These are phyloP conservation scores for Orthosia gothica DNA, from an alignment of 2,888 invertebrate species.

Conservation along the genomic window DNA sequence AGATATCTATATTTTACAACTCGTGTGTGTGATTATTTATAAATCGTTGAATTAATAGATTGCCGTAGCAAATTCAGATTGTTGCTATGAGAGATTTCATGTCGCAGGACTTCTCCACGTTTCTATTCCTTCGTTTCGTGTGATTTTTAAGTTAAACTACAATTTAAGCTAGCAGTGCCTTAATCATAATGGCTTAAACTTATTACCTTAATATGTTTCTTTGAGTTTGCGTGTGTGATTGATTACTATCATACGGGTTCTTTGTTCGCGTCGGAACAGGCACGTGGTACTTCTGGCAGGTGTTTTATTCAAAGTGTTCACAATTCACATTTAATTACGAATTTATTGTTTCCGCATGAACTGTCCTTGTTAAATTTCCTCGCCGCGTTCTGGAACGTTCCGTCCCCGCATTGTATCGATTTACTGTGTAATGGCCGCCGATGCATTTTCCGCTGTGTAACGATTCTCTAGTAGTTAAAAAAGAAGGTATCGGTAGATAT, in stretches of 20 bases:
- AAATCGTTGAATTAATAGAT: background rate
- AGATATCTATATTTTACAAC: slow-evolving; percentile 7
- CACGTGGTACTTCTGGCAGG: slow-evolving; percentile 52
- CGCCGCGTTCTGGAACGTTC: slow-evolving; percentile 80
- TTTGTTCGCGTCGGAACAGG: slow-evolving; percentile 43
- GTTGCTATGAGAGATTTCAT: background rate
- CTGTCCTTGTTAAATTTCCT: background rate
- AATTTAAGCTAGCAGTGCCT: background rate
- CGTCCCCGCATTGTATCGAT: slow-evolving; percentile 74
- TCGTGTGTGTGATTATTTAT: slow-evolving; percentile 6
- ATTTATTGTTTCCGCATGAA: background rate
- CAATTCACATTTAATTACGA: background rate
- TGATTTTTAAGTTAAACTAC: slow-evolving; percentile 4
- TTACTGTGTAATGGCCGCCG: slow-evolving; percentile 78
- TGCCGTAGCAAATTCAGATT: slow-evolving; percentile 9
- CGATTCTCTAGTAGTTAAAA: background rate
- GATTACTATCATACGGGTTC: slow-evolving; percentile 1
- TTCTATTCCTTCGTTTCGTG: slow-evolving; percentile 11
- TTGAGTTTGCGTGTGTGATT: background rate
- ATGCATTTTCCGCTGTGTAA: slow-evolving; percentile 23
- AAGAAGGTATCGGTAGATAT: background rate
- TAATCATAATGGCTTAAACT: background rate
- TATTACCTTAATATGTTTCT: background rate
- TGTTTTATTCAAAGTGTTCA: slow-evolving; percentile 12
- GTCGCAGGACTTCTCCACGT: slow-evolving; percentile 19